Conservation (phyloP, 2,113 vertebrate genomes). For the Cyanocitta stelleri region DNA sequence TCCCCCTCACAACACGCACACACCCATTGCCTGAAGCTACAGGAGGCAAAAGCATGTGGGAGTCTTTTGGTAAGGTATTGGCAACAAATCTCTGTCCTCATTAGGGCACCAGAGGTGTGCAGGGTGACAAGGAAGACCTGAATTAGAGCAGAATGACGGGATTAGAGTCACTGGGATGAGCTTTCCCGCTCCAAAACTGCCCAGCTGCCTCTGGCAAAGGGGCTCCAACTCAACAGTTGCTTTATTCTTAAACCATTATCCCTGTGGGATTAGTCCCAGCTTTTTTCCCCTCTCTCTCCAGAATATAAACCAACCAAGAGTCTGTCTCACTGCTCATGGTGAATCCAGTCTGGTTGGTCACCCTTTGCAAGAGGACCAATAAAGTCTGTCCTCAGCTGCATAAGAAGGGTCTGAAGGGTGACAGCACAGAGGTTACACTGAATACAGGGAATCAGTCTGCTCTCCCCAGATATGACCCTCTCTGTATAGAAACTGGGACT, state of each 20-base stretch:
- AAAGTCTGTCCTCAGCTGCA: neutral
- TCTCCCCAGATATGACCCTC: neutral
- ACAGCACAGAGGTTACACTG: neutral
- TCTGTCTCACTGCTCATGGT: neutral
- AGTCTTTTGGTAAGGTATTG: neutral
- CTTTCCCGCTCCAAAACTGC: neutral
- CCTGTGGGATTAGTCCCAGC: neutral
- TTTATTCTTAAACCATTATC: neutral
- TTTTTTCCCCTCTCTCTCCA: neutral
- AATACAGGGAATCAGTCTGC: neutral
- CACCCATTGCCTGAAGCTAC: constrained; percentile 34
- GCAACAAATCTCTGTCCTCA: neutral
- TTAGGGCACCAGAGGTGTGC: neutral
- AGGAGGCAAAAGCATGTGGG: neutral
- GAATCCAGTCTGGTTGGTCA: neutral
- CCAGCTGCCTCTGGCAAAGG: neutral
- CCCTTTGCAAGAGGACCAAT: neutral
- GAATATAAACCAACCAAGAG: neutral
- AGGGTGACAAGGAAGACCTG: neutral
- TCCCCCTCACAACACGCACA: neutral
- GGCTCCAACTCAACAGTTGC: neutral
- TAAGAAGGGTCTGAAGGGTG: neutral
- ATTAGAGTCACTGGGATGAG: neutral
- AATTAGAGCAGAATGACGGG: neutral
- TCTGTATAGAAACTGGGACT: neutral